Evolutionary conservation across 1,140 invertebrate species (phyloP).

Genomic region (Streblospio benedicti): DNA sequence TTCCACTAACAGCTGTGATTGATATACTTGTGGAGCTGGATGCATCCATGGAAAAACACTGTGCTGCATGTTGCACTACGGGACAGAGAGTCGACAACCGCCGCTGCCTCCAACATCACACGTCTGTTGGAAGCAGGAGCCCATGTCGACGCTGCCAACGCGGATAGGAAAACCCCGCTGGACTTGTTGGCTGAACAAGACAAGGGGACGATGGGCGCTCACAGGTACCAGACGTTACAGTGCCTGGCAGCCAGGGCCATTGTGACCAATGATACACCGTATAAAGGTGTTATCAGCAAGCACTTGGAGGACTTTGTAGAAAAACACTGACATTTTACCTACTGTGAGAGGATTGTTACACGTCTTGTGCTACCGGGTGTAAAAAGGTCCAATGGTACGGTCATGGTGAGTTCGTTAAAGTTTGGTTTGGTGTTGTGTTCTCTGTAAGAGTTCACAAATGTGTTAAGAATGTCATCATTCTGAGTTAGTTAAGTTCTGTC

Average conservation of each 20-base stretch:
- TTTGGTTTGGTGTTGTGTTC: too few species aligned
- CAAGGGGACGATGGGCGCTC: too few species aligned
- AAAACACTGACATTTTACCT: slow-evolving; percentile 9
- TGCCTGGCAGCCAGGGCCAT: slow-evolving; percentile 6
- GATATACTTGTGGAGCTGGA: slow-evolving; percentile 71
- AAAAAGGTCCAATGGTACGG: too few species aligned
- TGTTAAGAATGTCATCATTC: too few species aligned
- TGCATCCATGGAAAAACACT: slow-evolving; percentile 71
- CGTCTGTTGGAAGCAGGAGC: slow-evolving; percentile 67
- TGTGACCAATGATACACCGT: background rate
- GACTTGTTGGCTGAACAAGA: too few species aligned
- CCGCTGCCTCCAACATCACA: slow-evolving; percentile 59
- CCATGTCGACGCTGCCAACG: slow-evolving; percentile 79
- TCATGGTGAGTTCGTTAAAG: too few species aligned
- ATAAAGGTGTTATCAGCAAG: background rate
- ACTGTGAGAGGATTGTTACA: too few species aligned
- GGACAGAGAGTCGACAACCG: slow-evolving; percentile 45
- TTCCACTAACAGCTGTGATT: slow-evolving; percentile 68
- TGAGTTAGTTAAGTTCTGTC: too few species aligned
- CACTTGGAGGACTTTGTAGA: background rate
- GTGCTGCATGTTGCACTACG: slow-evolving; percentile 67
- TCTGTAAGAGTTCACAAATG: too few species aligned
- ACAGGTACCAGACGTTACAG: slow-evolving; percentile 6
- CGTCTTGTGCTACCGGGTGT: too few species aligned
- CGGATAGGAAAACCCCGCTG: slow-evolving; percentile 66